Evolutionary conservation across 2,888 invertebrate genomes (phyloP).

Genomic region (Phortica okadai): DNA sequence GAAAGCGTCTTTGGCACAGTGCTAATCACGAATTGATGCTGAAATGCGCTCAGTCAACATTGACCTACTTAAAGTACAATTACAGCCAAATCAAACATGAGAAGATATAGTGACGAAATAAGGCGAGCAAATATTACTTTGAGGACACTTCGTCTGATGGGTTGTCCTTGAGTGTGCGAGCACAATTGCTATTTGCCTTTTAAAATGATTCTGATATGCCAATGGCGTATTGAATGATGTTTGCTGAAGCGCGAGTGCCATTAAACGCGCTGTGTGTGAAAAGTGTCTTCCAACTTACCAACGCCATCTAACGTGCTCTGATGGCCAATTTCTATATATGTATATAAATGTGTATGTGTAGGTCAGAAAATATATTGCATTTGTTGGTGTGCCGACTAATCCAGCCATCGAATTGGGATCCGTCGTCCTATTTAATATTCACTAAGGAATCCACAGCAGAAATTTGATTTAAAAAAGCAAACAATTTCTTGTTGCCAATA

Average conservation of each 20-base stretch:
- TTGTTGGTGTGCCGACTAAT: too few species aligned
- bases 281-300: background rate
- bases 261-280: background rate
- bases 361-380: too few species aligned
- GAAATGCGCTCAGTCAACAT: background rate
- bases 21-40: background rate
- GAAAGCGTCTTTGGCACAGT: background rate
- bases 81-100: background rate
- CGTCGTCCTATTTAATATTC: too few species aligned
- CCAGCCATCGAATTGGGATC: too few species aligned
- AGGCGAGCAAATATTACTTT: background rate
- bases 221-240: background rate
- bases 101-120: background rate
- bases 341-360: background rate
- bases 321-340: too few species aligned
- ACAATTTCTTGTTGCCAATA: background rate
- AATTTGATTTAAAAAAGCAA: background rate
- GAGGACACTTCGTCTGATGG: background rate
- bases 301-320: background rate
- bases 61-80: background rate
- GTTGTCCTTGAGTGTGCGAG: background rate
- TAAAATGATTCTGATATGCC: background rate
- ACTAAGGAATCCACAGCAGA: too few species aligned
- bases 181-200: background rate
- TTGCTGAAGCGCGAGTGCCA: background rate